Conservation (phyloP, 1,140 invertebrate species). For the Orius insidiosus region DNA sequence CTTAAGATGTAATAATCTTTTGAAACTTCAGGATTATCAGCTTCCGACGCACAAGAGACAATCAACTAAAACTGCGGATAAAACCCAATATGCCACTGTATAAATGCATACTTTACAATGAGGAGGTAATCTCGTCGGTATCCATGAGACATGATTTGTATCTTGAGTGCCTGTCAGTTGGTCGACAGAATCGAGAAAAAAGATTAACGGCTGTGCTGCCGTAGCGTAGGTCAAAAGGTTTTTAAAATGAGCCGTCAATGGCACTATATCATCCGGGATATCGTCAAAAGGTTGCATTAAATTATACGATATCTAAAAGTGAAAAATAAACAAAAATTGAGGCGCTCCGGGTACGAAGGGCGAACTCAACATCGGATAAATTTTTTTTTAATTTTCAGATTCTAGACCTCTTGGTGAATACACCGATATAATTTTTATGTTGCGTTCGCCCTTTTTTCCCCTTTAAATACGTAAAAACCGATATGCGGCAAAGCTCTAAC, state of each 20-base stretch:
- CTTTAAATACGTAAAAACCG: no score
- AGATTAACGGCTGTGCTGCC: slow-evolving; percentile 59
- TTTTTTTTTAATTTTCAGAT: no score
- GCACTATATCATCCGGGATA: slow-evolving; percentile 89
- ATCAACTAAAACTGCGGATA: slow-evolving; percentile 44
- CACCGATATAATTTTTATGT: no score
- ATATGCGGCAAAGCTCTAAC: no score
- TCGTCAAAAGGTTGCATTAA: slow-evolving; percentile 82
- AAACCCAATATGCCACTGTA: neutral
- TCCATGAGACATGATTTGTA: slow-evolving; percentile 90
- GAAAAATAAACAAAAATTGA: no score
- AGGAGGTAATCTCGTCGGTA: slow-evolving; percentile 73
- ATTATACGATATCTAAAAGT: slow-evolving; percentile 80
- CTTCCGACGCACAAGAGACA: slow-evolving; percentile 74
- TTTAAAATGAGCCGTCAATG: slow-evolving; percentile 89
- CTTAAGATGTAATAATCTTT: slow-evolving; percentile 70
- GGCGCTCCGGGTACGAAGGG: no score
- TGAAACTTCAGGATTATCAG: slow-evolving; percentile 68
- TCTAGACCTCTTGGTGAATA: no score
- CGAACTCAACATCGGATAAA: no score
- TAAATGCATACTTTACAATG: slow-evolving; percentile 63
- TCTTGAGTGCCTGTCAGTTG: slow-evolving; percentile 87
- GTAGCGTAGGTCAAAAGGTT: slow-evolving; percentile 70
- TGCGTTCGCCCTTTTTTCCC: no score
- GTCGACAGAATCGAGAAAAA: slow-evolving; percentile 87